These are phyloP conservation scores for Andrena minutula DNA, from an alignment of 2,888 invertebrate species.

Conservation along the genomic window DNA sequence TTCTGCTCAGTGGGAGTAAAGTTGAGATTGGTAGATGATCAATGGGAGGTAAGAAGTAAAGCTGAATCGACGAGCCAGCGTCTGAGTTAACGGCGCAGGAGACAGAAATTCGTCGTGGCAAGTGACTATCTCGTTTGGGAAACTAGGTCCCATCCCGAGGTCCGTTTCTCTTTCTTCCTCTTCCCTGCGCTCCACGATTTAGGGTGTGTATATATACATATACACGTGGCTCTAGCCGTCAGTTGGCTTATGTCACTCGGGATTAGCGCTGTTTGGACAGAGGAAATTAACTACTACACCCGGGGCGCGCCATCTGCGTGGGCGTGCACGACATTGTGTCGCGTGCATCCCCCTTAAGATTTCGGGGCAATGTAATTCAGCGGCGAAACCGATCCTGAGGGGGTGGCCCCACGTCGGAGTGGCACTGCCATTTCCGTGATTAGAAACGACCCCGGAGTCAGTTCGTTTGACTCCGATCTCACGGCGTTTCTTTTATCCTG, in stretches of 20 bases:
- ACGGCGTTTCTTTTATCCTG: slow-evolving; percentile 47
- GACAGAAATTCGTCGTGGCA: slow-evolving; percentile 48
- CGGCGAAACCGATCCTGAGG: slow-evolving; percentile 72
- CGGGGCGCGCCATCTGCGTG: slow-evolving; percentile 77
- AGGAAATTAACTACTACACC: slow-evolving; percentile 84
- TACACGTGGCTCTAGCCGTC: slow-evolving; percentile 73
- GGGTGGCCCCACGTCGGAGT: slow-evolving; percentile 52
- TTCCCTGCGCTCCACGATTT: slow-evolving; percentile 48
- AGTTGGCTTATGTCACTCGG: slow-evolving; percentile 84
- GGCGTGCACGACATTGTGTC: slow-evolving; percentile 80
- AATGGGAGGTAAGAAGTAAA: background rate
- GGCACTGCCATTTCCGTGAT: slow-evolving; percentile 74
- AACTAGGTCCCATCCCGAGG: slow-evolving; percentile 38
- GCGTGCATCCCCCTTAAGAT: slow-evolving; percentile 74
- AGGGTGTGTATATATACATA: slow-evolving; percentile 57
- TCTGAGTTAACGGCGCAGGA: background rate
- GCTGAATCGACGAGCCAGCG: background rate
- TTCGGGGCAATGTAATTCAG: slow-evolving; percentile 73
- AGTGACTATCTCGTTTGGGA: slow-evolving; percentile 51
- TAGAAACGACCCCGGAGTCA: slow-evolving; percentile 62
- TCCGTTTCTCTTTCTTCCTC: slow-evolving; percentile 28
- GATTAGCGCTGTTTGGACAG: slow-evolving; percentile 84
- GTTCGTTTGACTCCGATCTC: slow-evolving; percentile 54
- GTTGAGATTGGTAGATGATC: background rate
- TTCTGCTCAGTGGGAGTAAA: too few species aligned